phyloP scores from a whole-genome alignment of 2,113 vertebrate genomes.

The Ahaetulla prasina region DNA sequence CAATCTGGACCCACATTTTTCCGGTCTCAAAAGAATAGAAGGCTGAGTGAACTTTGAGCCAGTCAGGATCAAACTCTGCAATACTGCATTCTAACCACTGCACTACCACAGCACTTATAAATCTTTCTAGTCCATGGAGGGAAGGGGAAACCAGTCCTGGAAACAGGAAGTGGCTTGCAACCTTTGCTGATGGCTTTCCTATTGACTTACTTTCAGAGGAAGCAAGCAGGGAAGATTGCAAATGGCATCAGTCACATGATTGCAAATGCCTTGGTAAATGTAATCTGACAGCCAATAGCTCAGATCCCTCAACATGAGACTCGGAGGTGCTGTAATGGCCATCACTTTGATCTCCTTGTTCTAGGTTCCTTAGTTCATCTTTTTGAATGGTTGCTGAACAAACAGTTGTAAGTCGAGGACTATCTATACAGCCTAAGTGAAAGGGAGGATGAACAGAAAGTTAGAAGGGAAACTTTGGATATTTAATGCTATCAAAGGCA shows the following conservation, averaged over 20 bases:
- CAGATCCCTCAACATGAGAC: background rate
- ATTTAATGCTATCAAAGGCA: background rate
- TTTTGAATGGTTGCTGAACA: background rate
- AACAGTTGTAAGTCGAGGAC: background rate
- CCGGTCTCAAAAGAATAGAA: background rate
- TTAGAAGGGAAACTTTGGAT: background rate
- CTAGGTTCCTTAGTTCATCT: background rate
- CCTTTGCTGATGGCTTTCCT: background rate
- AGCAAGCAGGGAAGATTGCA: background rate
- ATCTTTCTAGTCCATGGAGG: background rate
- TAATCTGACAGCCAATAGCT: background rate
- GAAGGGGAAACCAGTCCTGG: background rate
- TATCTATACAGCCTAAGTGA: background rate
- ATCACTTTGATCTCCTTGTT: background rate
- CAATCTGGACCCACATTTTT: background rate
- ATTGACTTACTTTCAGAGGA: background rate
- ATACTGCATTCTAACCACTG: background rate
- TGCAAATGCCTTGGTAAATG: background rate
- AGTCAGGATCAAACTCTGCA: background rate
- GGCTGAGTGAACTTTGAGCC: background rate
- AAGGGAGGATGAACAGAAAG: too few relatives aligned
- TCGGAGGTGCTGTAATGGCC: background rate
- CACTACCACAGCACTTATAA: background rate
- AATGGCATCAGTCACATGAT: background rate
- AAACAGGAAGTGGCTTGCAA: background rate